Percentiles rank a stretch among this genome's conserved stretches.
Conservation (phyloP, 1,140 invertebrate genomes). For the Atopsyche davidsoni region DNA sequence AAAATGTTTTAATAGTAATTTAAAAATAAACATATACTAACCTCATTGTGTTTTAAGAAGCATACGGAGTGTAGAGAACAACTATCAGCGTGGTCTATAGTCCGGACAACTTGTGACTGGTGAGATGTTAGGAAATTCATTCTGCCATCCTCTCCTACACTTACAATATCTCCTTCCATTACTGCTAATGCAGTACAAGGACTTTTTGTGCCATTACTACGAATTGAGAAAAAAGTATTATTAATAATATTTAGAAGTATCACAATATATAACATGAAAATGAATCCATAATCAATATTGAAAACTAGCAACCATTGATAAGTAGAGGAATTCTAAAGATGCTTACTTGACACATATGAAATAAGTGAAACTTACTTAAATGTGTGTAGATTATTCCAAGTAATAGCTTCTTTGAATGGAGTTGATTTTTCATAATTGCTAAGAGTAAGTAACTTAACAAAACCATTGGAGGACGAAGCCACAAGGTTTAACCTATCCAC, state of each 20-base stretch:
- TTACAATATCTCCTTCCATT: slow-evolving; percentile 66
- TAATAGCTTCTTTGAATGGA: slow-evolving; percentile 37
- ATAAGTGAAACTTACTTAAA: too few relatives aligned
- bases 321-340: slow-evolving; percentile 3
- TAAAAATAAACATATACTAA: slow-evolving; percentile 23
- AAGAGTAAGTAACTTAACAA: slow-evolving; percentile 56
- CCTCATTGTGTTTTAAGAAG: slow-evolving; percentile 71
- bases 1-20: background rate
- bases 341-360: slow-evolving; percentile 54
- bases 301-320: slow-evolving; percentile 1
- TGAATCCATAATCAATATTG: background rate
- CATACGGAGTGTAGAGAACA: slow-evolving; percentile 70
- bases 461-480: slow-evolving; percentile 58
- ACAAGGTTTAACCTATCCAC: slow-evolving; percentile 57
- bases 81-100: slow-evolving; percentile 71
- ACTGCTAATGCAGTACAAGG: slow-evolving; percentile 62
- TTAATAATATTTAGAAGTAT: background rate
- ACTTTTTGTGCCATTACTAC: slow-evolving; percentile 38
- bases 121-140: slow-evolving; percentile 63
- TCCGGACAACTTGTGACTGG: slow-evolving; percentile 53
- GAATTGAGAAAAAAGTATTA: slow-evolving; percentile 11
- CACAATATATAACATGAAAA: background rate
- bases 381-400: slow-evolving; percentile 59
- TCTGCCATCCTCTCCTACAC: slow-evolving; percentile 77
- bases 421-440: slow-evolving; percentile 48